A percentile compares a stretch with the other conserved stretches of the same genome.
Conservation (phyloP, 1,140 invertebrate genomes). For the Pachyrhynchus sulphureomaculatus region DNA sequence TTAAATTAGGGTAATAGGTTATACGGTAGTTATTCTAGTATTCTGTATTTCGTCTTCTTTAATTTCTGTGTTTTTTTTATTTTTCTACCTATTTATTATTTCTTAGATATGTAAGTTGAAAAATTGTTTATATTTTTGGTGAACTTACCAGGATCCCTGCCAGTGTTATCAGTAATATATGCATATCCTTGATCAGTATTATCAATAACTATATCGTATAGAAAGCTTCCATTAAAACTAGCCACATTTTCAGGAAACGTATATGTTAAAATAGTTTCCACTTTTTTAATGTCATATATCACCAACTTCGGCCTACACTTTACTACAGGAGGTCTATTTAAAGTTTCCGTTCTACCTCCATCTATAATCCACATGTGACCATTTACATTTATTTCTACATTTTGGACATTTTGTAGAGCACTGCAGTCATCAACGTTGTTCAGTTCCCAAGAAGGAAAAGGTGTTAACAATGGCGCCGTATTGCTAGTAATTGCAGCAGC, state of each 20-base stretch:
- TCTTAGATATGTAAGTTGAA: too few relatives aligned
- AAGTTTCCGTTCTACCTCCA: slow-evolving; percentile 57
- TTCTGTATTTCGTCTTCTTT: too few relatives aligned
- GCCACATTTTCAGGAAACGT: slow-evolving; percentile 58
- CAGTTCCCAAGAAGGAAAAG: slow-evolving; percentile 70
- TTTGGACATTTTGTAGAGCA: slow-evolving; percentile 69
- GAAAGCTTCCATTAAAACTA: slow-evolving; percentile 55
- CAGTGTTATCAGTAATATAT: slow-evolving; percentile 69
- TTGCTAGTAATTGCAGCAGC: slow-evolving; percentile 52
- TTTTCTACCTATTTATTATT: too few relatives aligned
- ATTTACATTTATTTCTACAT: slow-evolving; percentile 65
- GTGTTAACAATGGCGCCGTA: slow-evolving; percentile 61
- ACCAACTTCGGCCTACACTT: slow-evolving; percentile 66
- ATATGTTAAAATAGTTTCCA: slow-evolving; percentile 57
- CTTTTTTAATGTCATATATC: slow-evolving; percentile 61
- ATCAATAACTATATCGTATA: slow-evolving; percentile 71
- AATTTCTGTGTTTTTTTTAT: too few relatives aligned
- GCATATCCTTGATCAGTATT: slow-evolving; percentile 65
- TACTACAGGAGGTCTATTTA: slow-evolving; percentile 42
- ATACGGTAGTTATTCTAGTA: too few relatives aligned
- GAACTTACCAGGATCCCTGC: slow-evolving; percentile 60
- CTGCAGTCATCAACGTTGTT: slow-evolving; percentile 63
- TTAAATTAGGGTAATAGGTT: too few relatives aligned
- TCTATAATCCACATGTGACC: slow-evolving; percentile 73
- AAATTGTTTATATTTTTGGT: too few relatives aligned